Evolutionary conservation across 2,797 vertebrate species (phyloP), one percentile per base, ranked within the genome.

Genomic region (Heteromormyrus szaboi): DNA sequence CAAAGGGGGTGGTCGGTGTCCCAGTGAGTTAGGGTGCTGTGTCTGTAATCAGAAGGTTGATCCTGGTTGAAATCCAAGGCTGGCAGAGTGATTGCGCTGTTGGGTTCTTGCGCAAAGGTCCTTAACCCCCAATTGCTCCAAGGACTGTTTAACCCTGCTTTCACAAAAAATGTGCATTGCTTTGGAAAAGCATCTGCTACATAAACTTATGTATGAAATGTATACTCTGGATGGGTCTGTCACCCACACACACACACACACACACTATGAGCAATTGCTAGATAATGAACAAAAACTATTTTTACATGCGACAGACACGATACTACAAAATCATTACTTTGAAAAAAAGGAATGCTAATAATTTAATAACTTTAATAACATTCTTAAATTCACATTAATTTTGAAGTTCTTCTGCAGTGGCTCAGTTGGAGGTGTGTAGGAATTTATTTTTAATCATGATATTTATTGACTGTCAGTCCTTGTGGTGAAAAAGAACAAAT

Each of bases 401-500:
- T 44, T 46, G 37, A 41, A 19, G 68, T 37, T 72, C 29, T 72
- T 72, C 68, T 17, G 68, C 29, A 72, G 68, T 72, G 68, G 68
- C 68, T 72, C 29, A 72, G 68, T 72, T 72, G 33, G 11, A 41
- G 33, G 29, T 37, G 68, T 37, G 5, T 37, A 37, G 9, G 33
- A 33, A 33, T 72, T 17, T 37, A 72, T 72, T 72, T 17, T 72
- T 72, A 83, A 83, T 83, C 79, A 83, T 85, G 7, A 85, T 85
- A 85, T 85, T 85, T 85, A 85, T 51, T 48, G 48, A 85, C 46
- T 51, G 44, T 46, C 79, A 50, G 79, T n/a, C 19, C 79, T 83
- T 83, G 46, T 83, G 46, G 46, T 46, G 37, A 50, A 83, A 83
- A 83, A 83, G 44, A 48, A 83, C n/a, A 83, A 83, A 83, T 83